Conservation (phyloP, 2,797 vertebrate genomes). For the Macroramphosus scolopax region DNA sequence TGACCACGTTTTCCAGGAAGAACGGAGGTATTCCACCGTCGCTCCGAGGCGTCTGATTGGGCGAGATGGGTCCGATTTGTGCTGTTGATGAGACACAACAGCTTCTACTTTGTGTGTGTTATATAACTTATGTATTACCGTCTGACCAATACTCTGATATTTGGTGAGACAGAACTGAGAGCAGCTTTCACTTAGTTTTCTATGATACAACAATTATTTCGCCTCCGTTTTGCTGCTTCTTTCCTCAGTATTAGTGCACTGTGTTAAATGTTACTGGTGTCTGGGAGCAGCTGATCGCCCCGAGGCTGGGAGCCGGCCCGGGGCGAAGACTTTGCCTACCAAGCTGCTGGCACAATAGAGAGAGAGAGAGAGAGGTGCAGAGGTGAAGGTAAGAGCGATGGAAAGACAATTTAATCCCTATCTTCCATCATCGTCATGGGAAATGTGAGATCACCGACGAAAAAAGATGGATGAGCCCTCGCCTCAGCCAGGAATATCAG, state of each 20-base stretch:
- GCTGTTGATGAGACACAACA: slow-evolving; percentile 58
- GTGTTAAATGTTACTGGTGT: slow-evolving; percentile 28
- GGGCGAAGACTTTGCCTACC: slow-evolving; percentile 33
- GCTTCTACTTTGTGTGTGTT: slow-evolving; percentile 62
- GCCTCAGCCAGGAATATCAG: slow-evolving; percentile 15
- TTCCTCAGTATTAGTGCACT: slow-evolving; percentile 13
- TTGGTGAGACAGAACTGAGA: slow-evolving; percentile 6
- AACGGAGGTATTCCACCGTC: slow-evolving; percentile 53
- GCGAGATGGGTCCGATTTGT: slow-evolving; percentile 68
- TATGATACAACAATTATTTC: slow-evolving; percentile 16
- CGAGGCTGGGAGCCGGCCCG: slow-evolving; percentile 31
- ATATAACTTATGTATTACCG: neutral
- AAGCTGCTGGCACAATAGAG: slow-evolving; percentile 12
- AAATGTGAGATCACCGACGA: slow-evolving; percentile 26
- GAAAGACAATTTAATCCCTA: slow-evolving; percentile 30
- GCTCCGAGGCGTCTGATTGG: slow-evolving; percentile 39
- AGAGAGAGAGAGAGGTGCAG: slow-evolving; percentile 23
- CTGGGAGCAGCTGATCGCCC: slow-evolving; percentile 43
- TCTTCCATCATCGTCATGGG: slow-evolving; percentile 28
- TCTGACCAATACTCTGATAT: slow-evolving; percentile 1
- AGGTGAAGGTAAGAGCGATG: slow-evolving; percentile 52
- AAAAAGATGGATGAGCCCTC: slow-evolving; percentile 41
- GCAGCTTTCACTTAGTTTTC: slow-evolving; percentile 2
- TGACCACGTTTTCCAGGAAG: slow-evolving; percentile 38
- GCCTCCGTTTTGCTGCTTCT: slow-evolving; percentile 5